These are phyloP conservation scores for Strigamia crassipes DNA, from an alignment of 2,888 invertebrate species.

Conservation along the genomic window DNA sequence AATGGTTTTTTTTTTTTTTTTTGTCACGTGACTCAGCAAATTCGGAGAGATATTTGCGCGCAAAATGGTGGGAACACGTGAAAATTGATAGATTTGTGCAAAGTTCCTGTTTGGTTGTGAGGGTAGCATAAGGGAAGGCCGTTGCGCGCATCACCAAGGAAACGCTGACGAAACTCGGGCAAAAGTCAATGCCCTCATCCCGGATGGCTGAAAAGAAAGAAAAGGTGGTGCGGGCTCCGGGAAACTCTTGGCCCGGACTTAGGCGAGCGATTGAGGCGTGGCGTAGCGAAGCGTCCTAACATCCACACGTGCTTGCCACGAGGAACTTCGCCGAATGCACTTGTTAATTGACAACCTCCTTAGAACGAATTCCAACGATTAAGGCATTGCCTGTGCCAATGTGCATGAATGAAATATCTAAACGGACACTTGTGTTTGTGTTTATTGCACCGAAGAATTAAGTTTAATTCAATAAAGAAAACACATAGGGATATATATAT, in stretches of 20 bases:
- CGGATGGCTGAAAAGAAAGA: conserved; percentile 14
- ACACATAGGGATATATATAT: no score
- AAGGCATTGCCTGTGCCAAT: background rate
- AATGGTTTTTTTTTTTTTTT: background rate
- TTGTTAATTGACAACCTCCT: conserved; percentile 6
- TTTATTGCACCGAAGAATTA: no score
- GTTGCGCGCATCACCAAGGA: conserved; percentile 21
- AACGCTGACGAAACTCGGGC: conserved; percentile 38
- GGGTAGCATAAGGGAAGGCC: background rate
- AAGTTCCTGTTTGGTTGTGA: conserved; percentile 6
- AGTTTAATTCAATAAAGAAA: background rate
- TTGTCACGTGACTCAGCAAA: background rate
- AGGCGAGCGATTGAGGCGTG: conserved; percentile 12
- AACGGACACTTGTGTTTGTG: no score
- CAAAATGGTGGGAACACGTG: background rate
- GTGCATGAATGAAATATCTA: no score
- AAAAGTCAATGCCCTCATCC: conserved; percentile 36
- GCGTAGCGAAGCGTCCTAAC: conserved; percentile 16
- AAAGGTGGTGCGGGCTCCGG: conserved; percentile 21
- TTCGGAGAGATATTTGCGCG: background rate
- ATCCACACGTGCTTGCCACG: conserved; percentile 8
- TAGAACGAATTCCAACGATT: background rate
- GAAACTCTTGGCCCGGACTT: conserved; percentile 21
- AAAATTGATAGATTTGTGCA: background rate
- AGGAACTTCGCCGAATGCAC: conserved; percentile 11